Percentiles rank a stretch among this genome's conserved stretches.
These are phyloP conservation scores for Scaptomyza caliginosa DNA, from an alignment of 2,888 invertebrate species.

Conservation along the genomic window DNA sequence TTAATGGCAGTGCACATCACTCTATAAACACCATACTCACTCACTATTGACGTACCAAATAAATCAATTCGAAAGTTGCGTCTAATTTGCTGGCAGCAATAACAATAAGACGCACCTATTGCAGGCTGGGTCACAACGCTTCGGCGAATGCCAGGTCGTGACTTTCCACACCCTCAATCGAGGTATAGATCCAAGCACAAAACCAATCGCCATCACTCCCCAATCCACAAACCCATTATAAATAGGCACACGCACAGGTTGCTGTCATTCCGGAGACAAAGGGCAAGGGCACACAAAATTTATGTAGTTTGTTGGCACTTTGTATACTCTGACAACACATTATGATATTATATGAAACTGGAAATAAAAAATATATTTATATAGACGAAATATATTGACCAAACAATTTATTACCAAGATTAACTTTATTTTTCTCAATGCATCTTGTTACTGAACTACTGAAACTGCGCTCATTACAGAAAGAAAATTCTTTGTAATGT, in stretches of 20 bases:
- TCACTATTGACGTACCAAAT: slow-evolving; percentile 55
- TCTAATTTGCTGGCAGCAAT: slow-evolving; percentile 50
- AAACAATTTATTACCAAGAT: too few relatives aligned
- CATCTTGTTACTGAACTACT: too few relatives aligned
- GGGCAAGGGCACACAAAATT: slow-evolving; percentile 51
- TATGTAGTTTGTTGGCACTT: slow-evolving; percentile 4
- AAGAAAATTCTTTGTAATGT: too few relatives aligned
- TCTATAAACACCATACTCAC: slow-evolving; percentile 59
- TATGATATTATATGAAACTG: neutral
- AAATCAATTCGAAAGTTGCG: slow-evolving; percentile 64
- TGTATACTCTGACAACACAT: slow-evolving; percentile 22
- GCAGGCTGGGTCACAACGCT: slow-evolving; percentile 48
- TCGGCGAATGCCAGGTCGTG: slow-evolving; percentile 32
- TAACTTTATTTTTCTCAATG: too few relatives aligned
- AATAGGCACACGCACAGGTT: slow-evolving; percentile 58
- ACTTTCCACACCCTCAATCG: slow-evolving; percentile 36
- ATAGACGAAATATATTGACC: too few relatives aligned
- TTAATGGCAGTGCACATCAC: slow-evolving; percentile 26
- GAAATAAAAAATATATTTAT: too few relatives aligned
- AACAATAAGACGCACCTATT: slow-evolving; percentile 36
- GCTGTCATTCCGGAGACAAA: slow-evolving; percentile 25
- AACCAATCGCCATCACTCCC: slow-evolving; percentile 25
- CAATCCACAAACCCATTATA: slow-evolving; percentile 25
- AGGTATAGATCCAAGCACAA: slow-evolving; percentile 7
- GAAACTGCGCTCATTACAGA: too few relatives aligned